phyloP scores from a whole-genome alignment of 92 coral and sea anemone genomes.

The Bergia puertoricense region DNA sequence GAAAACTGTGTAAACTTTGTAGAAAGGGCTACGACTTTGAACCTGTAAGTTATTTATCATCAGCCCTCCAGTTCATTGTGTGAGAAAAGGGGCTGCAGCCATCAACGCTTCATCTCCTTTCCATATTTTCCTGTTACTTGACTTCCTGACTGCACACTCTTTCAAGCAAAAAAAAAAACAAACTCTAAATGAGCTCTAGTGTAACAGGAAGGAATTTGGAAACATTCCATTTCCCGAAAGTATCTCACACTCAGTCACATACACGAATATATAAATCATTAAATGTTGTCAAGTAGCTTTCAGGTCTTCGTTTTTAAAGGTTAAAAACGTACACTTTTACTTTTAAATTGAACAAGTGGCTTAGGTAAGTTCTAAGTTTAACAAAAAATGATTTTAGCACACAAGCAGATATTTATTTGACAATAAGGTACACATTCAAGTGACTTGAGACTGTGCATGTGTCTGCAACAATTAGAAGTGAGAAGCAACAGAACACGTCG shows the following conservation, averaged over 20 bases:
- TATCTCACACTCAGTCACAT: background rate
- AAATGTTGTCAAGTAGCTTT: background rate
- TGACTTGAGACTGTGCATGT: background rate
- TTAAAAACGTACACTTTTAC: too few species aligned
- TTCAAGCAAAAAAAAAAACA: constrained; percentile 8
- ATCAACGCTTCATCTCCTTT: background rate
- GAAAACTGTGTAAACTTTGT: background rate
- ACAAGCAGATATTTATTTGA: background rate
- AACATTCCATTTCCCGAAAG: constrained; percentile 6
- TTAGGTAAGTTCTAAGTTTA: too few species aligned
- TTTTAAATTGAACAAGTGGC: too few species aligned
- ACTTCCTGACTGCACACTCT: constrained; percentile 20
- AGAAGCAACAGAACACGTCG: background rate
- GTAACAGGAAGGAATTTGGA: constrained; percentile 16
- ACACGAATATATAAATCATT: too few species aligned
- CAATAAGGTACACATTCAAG: background rate
- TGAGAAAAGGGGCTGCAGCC: background rate
- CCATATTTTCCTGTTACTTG: background rate
- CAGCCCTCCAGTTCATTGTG: background rate
- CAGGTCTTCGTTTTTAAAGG: background rate
- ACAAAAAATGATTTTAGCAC: too few species aligned
- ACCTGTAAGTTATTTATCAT: background rate
- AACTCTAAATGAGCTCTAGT: background rate
- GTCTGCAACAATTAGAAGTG: background rate
- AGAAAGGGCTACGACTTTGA: background rate